Conservation (phyloP, 2,888 invertebrate genomes). For the Eudasyphora cyanicolor region DNA sequence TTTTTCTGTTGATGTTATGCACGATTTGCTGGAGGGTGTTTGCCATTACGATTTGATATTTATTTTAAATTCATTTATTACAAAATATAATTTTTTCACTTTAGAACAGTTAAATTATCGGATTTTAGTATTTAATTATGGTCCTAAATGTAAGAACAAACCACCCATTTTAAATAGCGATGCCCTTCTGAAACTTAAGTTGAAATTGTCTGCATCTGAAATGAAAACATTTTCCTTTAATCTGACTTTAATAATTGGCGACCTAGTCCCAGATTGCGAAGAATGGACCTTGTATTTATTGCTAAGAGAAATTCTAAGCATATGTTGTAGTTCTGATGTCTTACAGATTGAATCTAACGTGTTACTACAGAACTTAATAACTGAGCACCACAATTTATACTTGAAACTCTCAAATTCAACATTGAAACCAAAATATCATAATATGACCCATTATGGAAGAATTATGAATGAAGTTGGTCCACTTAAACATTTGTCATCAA, state of each 20-base stretch:
- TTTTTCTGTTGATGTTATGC: constrained; percentile 36
- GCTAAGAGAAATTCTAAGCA: constrained; percentile 38
- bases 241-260: constrained; percentile 7
- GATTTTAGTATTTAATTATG: constrained; percentile 42
- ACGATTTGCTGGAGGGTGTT: constrained; percentile 45
- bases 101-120: constrained; percentile 44
- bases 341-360: background rate
- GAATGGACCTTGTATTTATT: constrained; percentile 37
- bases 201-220: constrained; percentile 39
- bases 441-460: constrained; percentile 29
- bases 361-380: background rate
- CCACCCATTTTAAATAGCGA: constrained; percentile 32
- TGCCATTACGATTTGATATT: constrained; percentile 42
- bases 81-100: constrained; percentile 31
- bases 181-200: constrained; percentile 9
- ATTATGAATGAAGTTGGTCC: constrained; percentile 6
- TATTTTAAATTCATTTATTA: constrained; percentile 34
- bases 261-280: constrained; percentile 1
- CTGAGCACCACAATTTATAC: background rate
- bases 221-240: constrained; percentile 26
- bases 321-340: constrained; percentile 19
- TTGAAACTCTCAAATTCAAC: background rate
- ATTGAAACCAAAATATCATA: constrained; percentile 28
- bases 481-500: background rate
- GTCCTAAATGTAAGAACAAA: constrained; percentile 27